Evolutionary conservation across 2,888 invertebrate species (phyloP), one percentile per base, ranked within the genome.

Genomic region (Drosophila meridionalis): DNA sequence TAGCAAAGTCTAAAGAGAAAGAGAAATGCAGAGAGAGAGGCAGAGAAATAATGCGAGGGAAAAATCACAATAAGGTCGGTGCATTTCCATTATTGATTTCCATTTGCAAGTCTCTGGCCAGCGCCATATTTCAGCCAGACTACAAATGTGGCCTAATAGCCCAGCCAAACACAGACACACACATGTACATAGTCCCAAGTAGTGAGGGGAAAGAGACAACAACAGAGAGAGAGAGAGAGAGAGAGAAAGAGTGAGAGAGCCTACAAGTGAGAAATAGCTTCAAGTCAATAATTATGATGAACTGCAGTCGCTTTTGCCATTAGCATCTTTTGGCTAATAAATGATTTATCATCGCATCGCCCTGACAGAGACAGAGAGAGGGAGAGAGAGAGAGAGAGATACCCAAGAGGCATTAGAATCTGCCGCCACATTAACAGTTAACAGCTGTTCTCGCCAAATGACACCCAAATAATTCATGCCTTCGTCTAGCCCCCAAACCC

Each of bases 51-150:
- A 9, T n/a, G 20, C 48, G 38, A 38, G 63, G 40, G 60, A 61
- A 61, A 65, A 40, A 52, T 12, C 47, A 69, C 40, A 67, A 73
- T 75, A 59, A 36, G 57, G 50, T 12, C 56, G 48, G 55, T 83
- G 78, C 69, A 69, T 81, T 87, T 77, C 60, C 78, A 85, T 85
- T 82, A 82, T 87, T 85, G 88, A 82, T 82, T 87, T 87, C 59
- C 82, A 84, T 78, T 82, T 69, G 45, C 62, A 61, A 66, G 47
- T 80, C 78, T 70, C 61, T 67, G 53, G 69, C 56, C 82, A 72
- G n/a, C 53, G 53, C 63, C 78, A 71, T 60, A 67, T 62, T 69
- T 65, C 60, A 69, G 61, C 50, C 72, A 56, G 36, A 42, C 60
- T 50, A 47, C 65, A 70, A 60, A 47, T 57, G 45, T 52, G 56